Percentiles rank a stretch among this genome's conserved stretches.
Conservation (phyloP, 2,113 vertebrate genomes). For the Oreotrochilus melanogaster region DNA sequence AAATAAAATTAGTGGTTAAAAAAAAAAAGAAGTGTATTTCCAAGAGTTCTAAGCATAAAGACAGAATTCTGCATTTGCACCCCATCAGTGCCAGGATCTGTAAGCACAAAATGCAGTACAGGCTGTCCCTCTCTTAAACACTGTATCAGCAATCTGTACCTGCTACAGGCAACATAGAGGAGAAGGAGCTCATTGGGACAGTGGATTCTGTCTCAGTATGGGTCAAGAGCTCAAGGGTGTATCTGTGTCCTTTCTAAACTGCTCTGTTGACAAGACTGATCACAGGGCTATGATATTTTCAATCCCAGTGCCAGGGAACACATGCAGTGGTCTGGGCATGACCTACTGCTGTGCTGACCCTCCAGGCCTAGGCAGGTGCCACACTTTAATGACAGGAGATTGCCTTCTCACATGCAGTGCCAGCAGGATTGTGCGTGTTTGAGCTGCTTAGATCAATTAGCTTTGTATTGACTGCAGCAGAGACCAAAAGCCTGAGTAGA, state of each 20-base stretch:
- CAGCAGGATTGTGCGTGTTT: not conserved
- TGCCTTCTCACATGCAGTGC: fast-evolving
- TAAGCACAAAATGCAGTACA: not conserved
- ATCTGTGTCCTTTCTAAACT: not conserved
- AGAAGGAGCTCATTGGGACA: not conserved
- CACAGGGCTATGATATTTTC: not conserved
- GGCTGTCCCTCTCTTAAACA: not conserved
- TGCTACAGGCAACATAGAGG: fast-evolving
- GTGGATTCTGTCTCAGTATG: fast-evolving
- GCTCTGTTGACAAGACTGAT: not conserved
- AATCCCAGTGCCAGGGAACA: not conserved
- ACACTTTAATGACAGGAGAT: not conserved
- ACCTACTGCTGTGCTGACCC: not conserved
- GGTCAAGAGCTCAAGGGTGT: not conserved
- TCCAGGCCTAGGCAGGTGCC: not conserved
- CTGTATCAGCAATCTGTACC: not conserved
- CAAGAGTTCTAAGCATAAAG: not conserved
- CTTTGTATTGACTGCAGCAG: not conserved
- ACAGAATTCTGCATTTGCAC: not conserved
- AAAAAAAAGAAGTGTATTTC: not conserved
- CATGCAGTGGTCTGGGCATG: not conserved
- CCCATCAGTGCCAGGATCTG: not conserved
- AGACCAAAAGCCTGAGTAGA: not conserved
- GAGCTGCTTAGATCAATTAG: not conserved
- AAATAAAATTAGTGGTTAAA: not conserved